Conservation (phyloP, 35 echinoderm and acorn worm genomes). For the Heliocidaris erythrogramma region DNA sequence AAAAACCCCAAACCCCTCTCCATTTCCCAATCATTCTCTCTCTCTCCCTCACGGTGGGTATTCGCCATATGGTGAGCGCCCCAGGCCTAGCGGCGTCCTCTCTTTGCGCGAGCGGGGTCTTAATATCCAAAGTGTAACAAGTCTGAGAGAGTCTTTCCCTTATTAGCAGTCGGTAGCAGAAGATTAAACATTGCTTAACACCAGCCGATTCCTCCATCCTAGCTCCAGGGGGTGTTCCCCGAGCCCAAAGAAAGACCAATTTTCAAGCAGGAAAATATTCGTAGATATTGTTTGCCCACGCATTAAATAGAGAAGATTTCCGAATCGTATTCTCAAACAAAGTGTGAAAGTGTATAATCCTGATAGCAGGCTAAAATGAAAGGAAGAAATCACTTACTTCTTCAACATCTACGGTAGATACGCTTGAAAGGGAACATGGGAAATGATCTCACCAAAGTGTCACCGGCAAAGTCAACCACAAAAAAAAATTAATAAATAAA, state of each 20-base stretch:
- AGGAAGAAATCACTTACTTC: background rate
- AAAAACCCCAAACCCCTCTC: background rate
- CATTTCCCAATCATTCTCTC: background rate
- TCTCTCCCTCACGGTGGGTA: background rate
- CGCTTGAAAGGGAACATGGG: no score
- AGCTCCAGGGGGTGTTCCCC: background rate
- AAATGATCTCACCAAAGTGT: no score
- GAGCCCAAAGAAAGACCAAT: background rate
- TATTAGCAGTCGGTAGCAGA: background rate
- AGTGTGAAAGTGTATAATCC: background rate
- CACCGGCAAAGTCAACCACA: background rate
- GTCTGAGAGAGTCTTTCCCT: background rate
- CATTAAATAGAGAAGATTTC: slow-evolving; percentile 9
- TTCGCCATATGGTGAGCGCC: background rate
- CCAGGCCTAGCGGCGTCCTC: background rate
- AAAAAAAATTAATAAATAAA: background rate
- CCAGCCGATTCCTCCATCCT: background rate
- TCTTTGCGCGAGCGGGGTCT: background rate
- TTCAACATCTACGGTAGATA: background rate
- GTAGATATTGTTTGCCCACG: background rate
- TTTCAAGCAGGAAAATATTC: background rate
- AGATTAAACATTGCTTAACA: slow-evolving; percentile 18
- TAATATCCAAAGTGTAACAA: slow-evolving; percentile 18
- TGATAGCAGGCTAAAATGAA: background rate
- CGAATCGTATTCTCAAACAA: background rate